Evolutionary conservation across 2,888 invertebrate genomes (phyloP), one percentile per base, ranked within the genome.

Genomic region (Caenorhabditis sp.): DNA sequence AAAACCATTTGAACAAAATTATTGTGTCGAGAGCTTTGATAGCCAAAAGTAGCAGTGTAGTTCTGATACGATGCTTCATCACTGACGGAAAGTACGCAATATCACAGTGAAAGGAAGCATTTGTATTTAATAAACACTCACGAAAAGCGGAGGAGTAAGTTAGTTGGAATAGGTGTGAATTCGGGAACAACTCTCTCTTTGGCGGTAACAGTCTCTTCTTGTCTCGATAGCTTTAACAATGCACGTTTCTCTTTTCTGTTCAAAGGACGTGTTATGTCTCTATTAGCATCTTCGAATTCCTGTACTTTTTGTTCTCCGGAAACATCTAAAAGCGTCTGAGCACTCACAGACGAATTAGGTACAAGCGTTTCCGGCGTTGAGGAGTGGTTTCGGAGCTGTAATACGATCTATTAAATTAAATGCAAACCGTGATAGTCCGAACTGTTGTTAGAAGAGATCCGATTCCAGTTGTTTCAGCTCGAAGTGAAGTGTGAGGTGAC

Each of bases 171-270:
- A 13, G n/a, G n/a, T n/a, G n/a, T n/a, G n/a, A n/a, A 35, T 44
- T 32, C 47, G 26, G 32, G 13, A 18, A 9, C 47, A 28, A 28
- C 44, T 26, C 20, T 50, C n/a, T 69, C n/a, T n/a, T n/a, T 69
- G n/a, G 3, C 58, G 22, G 15, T 15, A 26, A 3, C 4, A 13
- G 53, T n/a, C 13, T 24, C 11, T 28, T 53, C 55, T 20, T 55
- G 55, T 0, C 18, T n/a, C 47, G 18, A 5, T 18, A 51, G 18
- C 11, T 51, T 62, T n/a, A 61, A 58, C 0, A 72, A 26, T 11
- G 62, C 60, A 32, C 80, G 53, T 37, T 70, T 69, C 20, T 80
- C 80, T 37, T 64, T 74, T 35, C 80, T 26, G 60, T 80, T 80
- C 32, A 80, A 55, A 13, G 69, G 64, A n/a, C n/a, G n/a, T n/a